These are phyloP conservation scores for Antheraea yamamai DNA, from an alignment of 2,888 invertebrate genomes.

Conservation along the genomic window DNA sequence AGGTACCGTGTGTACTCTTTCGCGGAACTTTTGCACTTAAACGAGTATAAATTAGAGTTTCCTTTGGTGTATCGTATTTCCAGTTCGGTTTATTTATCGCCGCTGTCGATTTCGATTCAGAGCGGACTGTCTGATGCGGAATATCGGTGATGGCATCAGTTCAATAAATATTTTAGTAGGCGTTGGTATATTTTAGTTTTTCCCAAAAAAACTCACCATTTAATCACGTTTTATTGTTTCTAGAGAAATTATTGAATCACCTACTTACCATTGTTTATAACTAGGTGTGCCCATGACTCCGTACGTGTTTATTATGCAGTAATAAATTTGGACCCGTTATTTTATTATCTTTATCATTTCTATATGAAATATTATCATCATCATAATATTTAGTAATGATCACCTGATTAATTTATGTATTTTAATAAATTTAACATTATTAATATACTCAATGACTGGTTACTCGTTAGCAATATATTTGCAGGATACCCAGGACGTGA, in stretches of 20 bases:
- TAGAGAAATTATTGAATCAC: not conserved
- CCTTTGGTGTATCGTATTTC: not conserved
- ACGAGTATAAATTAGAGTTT: conserved; percentile 18
- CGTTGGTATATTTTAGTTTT: not conserved
- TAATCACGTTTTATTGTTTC: not conserved
- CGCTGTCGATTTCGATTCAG: conserved; percentile 6
- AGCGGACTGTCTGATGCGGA: not conserved
- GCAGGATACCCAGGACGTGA: too few relatives aligned
- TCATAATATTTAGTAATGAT: too few relatives aligned
- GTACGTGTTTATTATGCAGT: too few relatives aligned
- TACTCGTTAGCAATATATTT: too few relatives aligned
- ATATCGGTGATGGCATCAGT: not conserved
- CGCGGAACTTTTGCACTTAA: conserved; percentile 1
- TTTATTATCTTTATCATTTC: too few relatives aligned
- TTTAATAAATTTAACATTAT: too few relatives aligned
- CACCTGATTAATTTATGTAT: too few relatives aligned
- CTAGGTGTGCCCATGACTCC: too few relatives aligned
- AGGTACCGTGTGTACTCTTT: not conserved
- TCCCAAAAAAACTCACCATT: not conserved
- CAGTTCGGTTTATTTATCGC: conserved; percentile 6
- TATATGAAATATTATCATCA: too few relatives aligned
- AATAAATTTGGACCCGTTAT: too few relatives aligned
- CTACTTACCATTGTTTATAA: too few relatives aligned
- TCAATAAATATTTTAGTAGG: conserved; percentile 8
- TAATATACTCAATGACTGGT: too few relatives aligned